Percentiles rank a stretch among this genome's conserved stretches.
phyloP scores from a whole-genome alignment of 1,140 invertebrate species.

The Periplaneta americana region DNA sequence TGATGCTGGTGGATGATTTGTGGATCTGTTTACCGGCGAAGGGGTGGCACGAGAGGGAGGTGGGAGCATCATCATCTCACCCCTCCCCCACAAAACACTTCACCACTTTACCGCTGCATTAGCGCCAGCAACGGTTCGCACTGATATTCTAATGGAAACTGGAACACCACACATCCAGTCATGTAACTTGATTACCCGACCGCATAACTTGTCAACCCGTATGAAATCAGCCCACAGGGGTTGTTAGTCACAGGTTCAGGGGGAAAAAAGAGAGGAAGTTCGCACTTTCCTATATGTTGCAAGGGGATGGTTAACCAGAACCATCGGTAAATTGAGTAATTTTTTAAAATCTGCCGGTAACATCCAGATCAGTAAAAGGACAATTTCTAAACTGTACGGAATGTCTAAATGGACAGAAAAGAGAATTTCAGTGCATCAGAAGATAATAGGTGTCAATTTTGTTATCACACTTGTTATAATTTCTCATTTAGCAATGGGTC shows the following conservation, averaged over 20 bases:
- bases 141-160: background rate
- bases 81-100: background rate
- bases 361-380: too few relatives aligned
- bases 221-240: background rate
- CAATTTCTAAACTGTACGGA: background rate
- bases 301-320: background rate
- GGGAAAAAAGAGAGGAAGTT: background rate
- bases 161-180: background rate
- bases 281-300: background rate
- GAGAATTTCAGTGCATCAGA: too few relatives aligned
- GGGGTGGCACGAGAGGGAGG: too few relatives aligned
- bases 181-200: background rate
- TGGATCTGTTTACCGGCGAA: background rate
- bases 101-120: background rate
- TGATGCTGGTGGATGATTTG: background rate
- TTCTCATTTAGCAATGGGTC: too few relatives aligned
- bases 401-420: too few relatives aligned
- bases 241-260: background rate
- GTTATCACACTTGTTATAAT: too few relatives aligned
- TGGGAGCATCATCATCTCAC: too few relatives aligned
- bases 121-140: background rate
- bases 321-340: background rate
- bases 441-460: too few relatives aligned
- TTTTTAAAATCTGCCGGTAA: too few relatives aligned
- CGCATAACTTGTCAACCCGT: background rate